Percentiles rank a stretch among this genome's conserved stretches.
Evolutionary conservation across 2,113 vertebrate species (phyloP).

Genomic region (Esox niger): DNA sequence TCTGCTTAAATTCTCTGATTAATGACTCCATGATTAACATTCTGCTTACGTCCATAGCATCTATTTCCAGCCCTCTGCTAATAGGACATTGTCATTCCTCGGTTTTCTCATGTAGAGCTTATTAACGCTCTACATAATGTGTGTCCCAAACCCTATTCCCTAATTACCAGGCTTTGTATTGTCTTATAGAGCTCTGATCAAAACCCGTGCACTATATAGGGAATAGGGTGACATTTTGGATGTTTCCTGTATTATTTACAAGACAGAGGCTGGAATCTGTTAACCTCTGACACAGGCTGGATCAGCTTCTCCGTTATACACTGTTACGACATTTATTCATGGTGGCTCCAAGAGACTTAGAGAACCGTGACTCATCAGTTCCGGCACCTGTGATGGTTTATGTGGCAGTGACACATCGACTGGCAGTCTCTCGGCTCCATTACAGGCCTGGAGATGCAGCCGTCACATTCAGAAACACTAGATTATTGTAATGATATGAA

Average conservation of each 20-base stretch:
- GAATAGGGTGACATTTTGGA: too few species aligned
- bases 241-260: constrained; percentile 6
- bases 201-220: too few species aligned
- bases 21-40: constrained; percentile 22
- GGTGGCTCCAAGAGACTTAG: constrained; percentile 36
- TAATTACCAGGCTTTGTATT: too few species aligned
- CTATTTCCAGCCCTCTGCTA: constrained; percentile 43
- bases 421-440: constrained; percentile 23
- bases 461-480: too few species aligned
- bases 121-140: too few species aligned
- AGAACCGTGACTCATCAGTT: constrained; percentile 47
- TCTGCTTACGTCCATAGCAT: constrained; percentile 19
- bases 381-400: constrained; percentile 7
- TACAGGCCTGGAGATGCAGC: constrained; percentile 17
- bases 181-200: too few species aligned
- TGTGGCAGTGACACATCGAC: constrained; percentile 44
- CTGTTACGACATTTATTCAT: constrained; percentile 51
- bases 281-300: constrained; percentile 36
- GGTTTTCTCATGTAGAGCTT: constrained; percentile 30
- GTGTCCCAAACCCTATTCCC: too few species aligned
- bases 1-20: too few species aligned
- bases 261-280: constrained; percentile 53
- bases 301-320: neutral
- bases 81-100: constrained; percentile 46
- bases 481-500: neutral